A percentile compares a stretch with the other conserved stretches of the same genome.
phyloP scores from a whole-genome alignment of 2,797 vertebrate genomes.

The Novumbra hubbsi region DNA sequence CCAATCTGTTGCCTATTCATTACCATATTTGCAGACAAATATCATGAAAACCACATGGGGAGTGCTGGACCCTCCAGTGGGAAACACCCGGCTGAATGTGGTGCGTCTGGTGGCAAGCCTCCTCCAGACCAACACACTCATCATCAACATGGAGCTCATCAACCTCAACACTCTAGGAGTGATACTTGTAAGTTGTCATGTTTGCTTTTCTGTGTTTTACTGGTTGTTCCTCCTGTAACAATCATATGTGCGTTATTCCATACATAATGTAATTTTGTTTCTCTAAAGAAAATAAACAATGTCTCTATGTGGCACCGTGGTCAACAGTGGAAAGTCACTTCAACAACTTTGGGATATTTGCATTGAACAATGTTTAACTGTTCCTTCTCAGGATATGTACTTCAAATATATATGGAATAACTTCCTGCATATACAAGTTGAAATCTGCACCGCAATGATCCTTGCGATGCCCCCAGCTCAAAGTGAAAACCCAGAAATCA shows the following conservation, averaged over 20 bases:
- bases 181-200: constrained; percentile 83
- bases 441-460: constrained; percentile 96
- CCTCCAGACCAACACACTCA: constrained; percentile 88
- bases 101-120: constrained; percentile 93
- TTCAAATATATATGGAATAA: constrained; percentile 99
- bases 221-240: background rate
- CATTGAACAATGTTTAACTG: background rate
- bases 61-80: constrained; percentile 92
- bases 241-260: background rate
- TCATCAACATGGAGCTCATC: constrained; percentile 91
- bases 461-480: constrained; percentile 87
- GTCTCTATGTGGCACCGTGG: background rate
- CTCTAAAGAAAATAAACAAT: background rate
- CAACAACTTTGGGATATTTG: background rate
- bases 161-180: constrained; percentile 95
- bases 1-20: background rate
- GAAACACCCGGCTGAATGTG: constrained; percentile 93
- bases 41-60: constrained; percentile 98
- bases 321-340: background rate
- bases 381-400: constrained; percentile 89
- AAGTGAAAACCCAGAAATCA: constrained; percentile 76
- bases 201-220: background rate
- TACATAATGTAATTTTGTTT: background rate
- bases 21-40: constrained; percentile 76
- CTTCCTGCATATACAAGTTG: constrained; percentile 97